Evolutionary conservation across 1,140 invertebrate species (phyloP), one percentile per base, ranked within the genome.

Genomic region (Paraescarpia echinospica): DNA sequence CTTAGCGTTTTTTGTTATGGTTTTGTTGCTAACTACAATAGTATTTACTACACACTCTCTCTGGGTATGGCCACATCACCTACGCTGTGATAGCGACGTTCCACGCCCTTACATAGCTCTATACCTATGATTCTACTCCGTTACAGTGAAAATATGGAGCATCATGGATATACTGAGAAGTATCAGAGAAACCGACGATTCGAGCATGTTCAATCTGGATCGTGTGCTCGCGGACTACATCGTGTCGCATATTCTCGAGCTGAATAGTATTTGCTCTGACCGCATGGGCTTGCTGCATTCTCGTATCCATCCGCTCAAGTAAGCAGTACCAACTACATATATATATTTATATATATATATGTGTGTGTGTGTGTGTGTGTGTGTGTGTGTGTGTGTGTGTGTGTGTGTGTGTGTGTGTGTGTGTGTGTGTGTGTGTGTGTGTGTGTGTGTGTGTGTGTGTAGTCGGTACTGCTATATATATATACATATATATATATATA

Each of bases 241-340:
- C 35, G 77, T 95, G 77, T 91, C 59, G 0, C 93, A 94, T 91
- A 95, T 95, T 34, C 94, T 94, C 91, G 91, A 92, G 34, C 93
- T 95, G 12, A 95, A 94, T 93, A 94, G 94, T 91, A 94, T 95
- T 31, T 94, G 94, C 92, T 95, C 94, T 18, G 94, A 95, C 92
- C 89, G 94, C 88, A 94, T 95, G 77, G 93, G 94, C 22, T 91
- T 94, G 12, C 92, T 95, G 18, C 94, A 95, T 91, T 92, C 93
- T 88, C 93, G 93, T 89, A 94, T 95, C 77, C 94, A 95, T 35
- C 94, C 94, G 4, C 92, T 95, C 14, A 94, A 94, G 94, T 95
- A 93, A 94, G 94, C 94, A 92, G 92, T 91, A 41, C 35, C 59
- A n/a, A n/a, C n/a, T n/a, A n/a, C n/a, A n/a, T n/a, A n/a, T n/a